These are phyloP conservation scores for Platysternon megacephalum DNA, from an alignment of 2,113 vertebrate genomes.

Conservation along the genomic window DNA sequence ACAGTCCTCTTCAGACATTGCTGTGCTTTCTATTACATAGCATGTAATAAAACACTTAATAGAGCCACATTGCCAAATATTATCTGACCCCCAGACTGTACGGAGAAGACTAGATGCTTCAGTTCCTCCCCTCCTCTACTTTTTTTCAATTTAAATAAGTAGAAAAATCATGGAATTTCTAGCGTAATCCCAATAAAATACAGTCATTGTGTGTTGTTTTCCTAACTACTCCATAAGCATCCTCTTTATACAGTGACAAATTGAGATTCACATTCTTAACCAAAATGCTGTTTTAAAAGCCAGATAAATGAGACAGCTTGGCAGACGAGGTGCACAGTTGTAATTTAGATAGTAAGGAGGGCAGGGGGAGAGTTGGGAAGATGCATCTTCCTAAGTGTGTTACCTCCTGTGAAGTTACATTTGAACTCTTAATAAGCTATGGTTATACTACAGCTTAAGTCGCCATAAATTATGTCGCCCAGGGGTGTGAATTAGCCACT, in stretches of 20 bases:
- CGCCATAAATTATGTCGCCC: no score
- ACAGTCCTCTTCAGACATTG: background rate
- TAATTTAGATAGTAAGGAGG: background rate
- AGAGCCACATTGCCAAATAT: background rate
- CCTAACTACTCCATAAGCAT: background rate
- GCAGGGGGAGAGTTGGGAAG: background rate
- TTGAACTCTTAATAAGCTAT: background rate
- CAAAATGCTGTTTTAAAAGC: background rate
- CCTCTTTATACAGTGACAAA: background rate
- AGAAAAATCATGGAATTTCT: background rate
- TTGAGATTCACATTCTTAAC: background rate
- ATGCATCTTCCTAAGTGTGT: background rate
- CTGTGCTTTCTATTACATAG: background rate
- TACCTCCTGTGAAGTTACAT: background rate
- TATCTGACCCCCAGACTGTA: background rate
- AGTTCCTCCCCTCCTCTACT: background rate
- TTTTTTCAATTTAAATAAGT: background rate
- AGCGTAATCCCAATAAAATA: background rate
- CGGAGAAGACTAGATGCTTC: background rate
- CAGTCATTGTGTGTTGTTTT: background rate
- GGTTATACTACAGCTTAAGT: background rate
- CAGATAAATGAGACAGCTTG: background rate
- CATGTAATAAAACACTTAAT: background rate
- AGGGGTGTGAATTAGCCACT: no score
- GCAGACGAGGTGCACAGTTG: background rate